Evolutionary conservation across 2,888 invertebrate genomes (phyloP), one percentile per base, ranked within the genome.

Genomic region (Chaitophorus viminalis): DNA sequence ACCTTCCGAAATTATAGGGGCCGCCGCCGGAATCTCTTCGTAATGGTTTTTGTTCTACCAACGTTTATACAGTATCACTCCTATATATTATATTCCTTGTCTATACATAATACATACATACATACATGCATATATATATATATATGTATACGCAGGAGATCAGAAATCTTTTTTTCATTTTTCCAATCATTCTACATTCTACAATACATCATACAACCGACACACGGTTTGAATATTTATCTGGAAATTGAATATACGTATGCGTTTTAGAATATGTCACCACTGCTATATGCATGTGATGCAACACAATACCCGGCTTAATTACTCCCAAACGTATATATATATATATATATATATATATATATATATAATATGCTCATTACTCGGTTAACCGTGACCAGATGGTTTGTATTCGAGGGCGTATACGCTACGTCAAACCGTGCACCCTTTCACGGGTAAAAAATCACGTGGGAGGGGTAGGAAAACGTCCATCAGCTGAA

Each of bases 1-100:
- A 81, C 87, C 87, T 87, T 87, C 87, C 81, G 87, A 87, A 87
- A 87, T 87, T 87, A 87, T 87, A 87, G 87, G 79, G 87, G 78
- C n/a, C n/a, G 39, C 79, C 79, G 81, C 65, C 75, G 79, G 78
- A 81, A 74, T 81, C 81, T 81, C 74, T 65, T 79, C 36, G 79
- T 87, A 87, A 87, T 87, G 87, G 81, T 87, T 87, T 86, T 79
- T 81, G 81, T 87, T 87, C 87, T 87, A 87, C 74, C 74, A 65
- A 81, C 87, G 87, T 87, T 87, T 87, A 87, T 81, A 87, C 74
- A 65, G 87, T 87, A 87, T 81, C 39, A 46, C 79, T 81, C 74
- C 60, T 76, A 31, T 79, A 65, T 74, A 36, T 36, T 36, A 29
- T 33, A 70, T 6, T 70, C 4, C n/a, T n/a, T 74, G 33, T 33